Evolutionary conservation across 53 echinoderm and acorn worm genomes (phyloP).

Genomic region (Hippasteria phrygiana): DNA sequence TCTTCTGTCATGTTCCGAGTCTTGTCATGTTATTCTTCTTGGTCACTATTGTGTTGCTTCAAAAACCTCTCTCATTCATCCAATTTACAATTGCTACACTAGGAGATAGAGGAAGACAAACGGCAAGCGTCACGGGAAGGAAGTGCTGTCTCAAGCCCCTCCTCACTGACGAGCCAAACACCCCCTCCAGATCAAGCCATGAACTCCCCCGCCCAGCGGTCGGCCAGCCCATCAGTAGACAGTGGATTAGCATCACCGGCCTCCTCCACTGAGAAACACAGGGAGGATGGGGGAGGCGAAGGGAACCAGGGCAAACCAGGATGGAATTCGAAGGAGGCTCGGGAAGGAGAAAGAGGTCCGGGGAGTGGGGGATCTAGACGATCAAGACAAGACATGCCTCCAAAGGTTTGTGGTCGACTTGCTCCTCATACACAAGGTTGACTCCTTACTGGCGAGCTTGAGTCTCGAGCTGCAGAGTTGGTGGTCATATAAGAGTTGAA

Average conservation of each 20-base stretch:
- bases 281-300: conserved; percentile 6
- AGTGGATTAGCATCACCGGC: conserved; percentile 55
- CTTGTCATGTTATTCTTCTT: too few relatives aligned
- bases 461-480: too few relatives aligned
- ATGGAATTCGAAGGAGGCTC: neutral
- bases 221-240: conserved; percentile 35
- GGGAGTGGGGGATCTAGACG: conserved; percentile 51
- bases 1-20: too few relatives aligned
- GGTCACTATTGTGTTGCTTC: too few relatives aligned
- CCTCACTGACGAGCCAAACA: conserved; percentile 46
- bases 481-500: too few relatives aligned
- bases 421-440: neutral
- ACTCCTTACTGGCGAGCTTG: too few relatives aligned
- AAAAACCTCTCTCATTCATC: too few relatives aligned
- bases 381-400: conserved; percentile 1
- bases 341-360: conserved; percentile 46
- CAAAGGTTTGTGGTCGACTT: conserved; percentile 21
- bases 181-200: conserved; percentile 38
- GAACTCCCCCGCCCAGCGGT: conserved; percentile 46
- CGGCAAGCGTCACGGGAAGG: conserved; percentile 58
- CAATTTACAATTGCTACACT: too few relatives aligned
- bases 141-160: conserved; percentile 64
- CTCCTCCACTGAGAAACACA: conserved; percentile 32
- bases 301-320: conserved; percentile 12
- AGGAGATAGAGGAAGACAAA: conserved; percentile 86